Evolutionary conservation across 2,888 invertebrate genomes (phyloP), one percentile per base, ranked within the genome.

Genomic region (Tanytarsus gracilentus): DNA sequence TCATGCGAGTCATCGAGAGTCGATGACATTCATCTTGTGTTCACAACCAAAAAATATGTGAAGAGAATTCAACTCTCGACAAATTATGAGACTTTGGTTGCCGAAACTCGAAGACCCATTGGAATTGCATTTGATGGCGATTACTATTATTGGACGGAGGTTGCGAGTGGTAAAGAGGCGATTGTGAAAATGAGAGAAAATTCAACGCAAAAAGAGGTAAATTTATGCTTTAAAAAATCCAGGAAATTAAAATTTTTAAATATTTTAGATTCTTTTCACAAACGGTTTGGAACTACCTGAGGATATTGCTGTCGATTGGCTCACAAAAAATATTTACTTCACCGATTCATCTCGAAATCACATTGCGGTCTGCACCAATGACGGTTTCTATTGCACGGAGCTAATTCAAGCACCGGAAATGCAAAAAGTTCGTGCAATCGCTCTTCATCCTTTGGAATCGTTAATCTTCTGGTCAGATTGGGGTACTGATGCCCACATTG

Each of bases 391-490:
- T 30, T 91, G 90, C 64, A 76, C 82, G 0, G 78, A 83, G 0
- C 69, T 90, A 23, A 73, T 82, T 16, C 26, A 44, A 25, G 30
- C 5, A 6, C 14, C n/a, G 6, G 26, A 11, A 1, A 80, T 80
- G 1, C 72, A 79, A 39, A 75, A 80, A 58, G 84, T 89, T 0
- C 77, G 83, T 63, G 85, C 81, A 40, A 77, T 90, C 56, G 84
- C 80, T 0, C 72, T 90, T 6, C 78, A 87, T 74, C 85, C 88
- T 0, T 71, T 69, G 2, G 76, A 78, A 29, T 88, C 88, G 79
- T 85, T 74, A 66, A 86, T 97, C 83, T 96, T 84, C 73, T 97
- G 95, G 94, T 84, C 89, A 1, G 94, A 96, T 71, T 93, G 90
- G 88, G 88, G 88, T 3, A 67, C 72, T 0, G 76, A 74, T 8